phyloP scores from a whole-genome alignment of 2,888 invertebrate species.

The Eueremaeus valkanovi region DNA sequence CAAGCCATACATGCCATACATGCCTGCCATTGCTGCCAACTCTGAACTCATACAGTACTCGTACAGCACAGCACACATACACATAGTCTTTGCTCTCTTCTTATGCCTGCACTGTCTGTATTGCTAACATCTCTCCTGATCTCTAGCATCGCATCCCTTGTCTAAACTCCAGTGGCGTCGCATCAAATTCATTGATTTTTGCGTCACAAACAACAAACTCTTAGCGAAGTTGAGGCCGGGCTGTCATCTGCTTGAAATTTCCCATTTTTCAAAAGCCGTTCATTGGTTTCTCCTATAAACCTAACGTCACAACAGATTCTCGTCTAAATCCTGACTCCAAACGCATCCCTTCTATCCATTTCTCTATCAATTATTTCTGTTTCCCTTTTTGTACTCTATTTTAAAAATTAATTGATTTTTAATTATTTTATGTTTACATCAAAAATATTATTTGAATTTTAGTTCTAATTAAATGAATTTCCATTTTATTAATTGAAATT shows the following conservation, averaged over 20 bases:
- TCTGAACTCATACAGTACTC: no score
- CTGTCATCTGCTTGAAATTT: constrained; percentile 22
- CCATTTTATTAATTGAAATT: no score
- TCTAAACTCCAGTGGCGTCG: background rate
- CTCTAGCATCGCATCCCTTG: background rate
- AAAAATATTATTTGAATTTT: background rate
- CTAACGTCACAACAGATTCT: background rate
- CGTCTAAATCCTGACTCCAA: background rate
- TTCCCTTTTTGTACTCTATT: background rate
- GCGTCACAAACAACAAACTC: background rate
- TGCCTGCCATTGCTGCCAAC: no score
- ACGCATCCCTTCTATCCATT: background rate
- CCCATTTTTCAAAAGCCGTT: constrained; percentile 1
- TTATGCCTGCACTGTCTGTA: no score
- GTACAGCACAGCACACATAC: no score
- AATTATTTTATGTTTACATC: background rate
- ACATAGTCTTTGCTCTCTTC: no score
- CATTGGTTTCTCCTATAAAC: constrained; percentile 17
- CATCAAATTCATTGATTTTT: background rate
- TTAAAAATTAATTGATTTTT: background rate
- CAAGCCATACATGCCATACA: no score
- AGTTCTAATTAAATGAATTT: no score
- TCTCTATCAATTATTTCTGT: background rate
- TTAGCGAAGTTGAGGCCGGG: background rate
- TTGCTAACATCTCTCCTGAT: no score